Evolutionary conservation across 2,888 invertebrate species (phyloP), one percentile per base, ranked within the genome.

Genomic region (Perizoma affinitatum): DNA sequence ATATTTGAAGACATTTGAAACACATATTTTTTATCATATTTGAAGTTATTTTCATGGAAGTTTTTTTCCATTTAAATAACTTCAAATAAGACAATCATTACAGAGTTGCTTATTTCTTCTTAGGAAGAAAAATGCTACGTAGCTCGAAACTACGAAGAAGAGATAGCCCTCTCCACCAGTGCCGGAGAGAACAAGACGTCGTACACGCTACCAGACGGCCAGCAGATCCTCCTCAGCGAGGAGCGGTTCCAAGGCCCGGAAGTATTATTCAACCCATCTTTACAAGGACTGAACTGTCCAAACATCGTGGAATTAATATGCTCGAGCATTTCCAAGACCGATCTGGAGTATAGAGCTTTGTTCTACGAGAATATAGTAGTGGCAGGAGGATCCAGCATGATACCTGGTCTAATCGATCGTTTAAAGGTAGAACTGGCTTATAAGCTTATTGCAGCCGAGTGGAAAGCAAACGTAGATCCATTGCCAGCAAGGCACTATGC

Each of bases 401-500:
- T 96, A 87, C 96, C 96, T 67, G 94, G 98, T 87, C 96, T 98
- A 79, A 96, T 97, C 72, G 96, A 97, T 86, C 95, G 98, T 72
- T 96, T 98, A 95, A 96, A 96, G 87, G 95, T 96, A 87, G 98
- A 98, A 94, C 95, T 86, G 93, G 95, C 73, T 93, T 95, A 82
- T 94, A 95, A 67, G 33, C 50, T 77, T 1, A 67, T 68, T 34
- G 74, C 10, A 65, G 71, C 87, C 95, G 95, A 87, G 94, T 96
- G 85, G 10, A 96, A 95, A 88, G 96, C 96, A 84, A 96, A 66
- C 0, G 72, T 89, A 5, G 86, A 97, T 83, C 97, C 97, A 62
- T 96, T 97, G 71, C 96, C 97, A 61, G 97, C 97, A 90, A 95
- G 98, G 84, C 97, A 98, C 82, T 97, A 97, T 93, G 97, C 97